phyloP scores from a whole-genome alignment of 2,797 vertebrate species.

The Oreochromis grahami region DNA sequence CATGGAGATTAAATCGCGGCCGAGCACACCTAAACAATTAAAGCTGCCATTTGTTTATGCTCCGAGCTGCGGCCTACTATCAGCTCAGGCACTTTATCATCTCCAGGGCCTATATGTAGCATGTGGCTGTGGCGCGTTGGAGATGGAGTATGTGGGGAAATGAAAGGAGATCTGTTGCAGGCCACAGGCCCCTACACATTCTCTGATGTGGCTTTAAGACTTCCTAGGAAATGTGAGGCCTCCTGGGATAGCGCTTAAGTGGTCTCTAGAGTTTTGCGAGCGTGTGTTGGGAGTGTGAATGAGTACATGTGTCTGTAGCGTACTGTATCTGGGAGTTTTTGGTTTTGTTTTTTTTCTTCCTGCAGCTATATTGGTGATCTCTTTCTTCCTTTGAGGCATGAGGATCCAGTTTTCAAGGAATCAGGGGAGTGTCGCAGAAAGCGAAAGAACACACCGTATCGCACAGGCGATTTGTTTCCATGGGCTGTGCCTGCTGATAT shows the following conservation, averaged over 20 bases:
- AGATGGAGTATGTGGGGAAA: constrained; percentile 62
- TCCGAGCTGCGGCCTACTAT: constrained; percentile 27
- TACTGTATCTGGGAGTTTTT: not conserved
- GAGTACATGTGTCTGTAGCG: constrained; percentile 12
- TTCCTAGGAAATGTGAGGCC: constrained; percentile 63
- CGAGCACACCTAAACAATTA: constrained; percentile 33
- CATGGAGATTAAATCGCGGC: constrained; percentile 26
- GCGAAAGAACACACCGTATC: constrained; percentile 1
- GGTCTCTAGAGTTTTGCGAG: constrained; percentile 36
- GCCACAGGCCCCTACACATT: constrained; percentile 59
- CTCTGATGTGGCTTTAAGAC: constrained; percentile 72
- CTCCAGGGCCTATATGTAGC: constrained; percentile 49
- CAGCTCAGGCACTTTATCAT: constrained; percentile 43
- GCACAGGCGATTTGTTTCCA: constrained; percentile 27
- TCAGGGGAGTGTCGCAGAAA: constrained; percentile 23
- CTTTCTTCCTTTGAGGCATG: constrained; percentile 41
- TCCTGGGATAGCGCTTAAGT: constrained; percentile 62
- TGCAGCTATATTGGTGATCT: not conserved
- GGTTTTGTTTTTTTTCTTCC: not conserved
- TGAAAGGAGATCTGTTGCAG: constrained; percentile 67
- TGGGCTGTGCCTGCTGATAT: not conserved
- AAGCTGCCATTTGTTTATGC: constrained; percentile 54
- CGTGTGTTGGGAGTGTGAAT: constrained; percentile 30
- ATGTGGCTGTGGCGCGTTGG: constrained; percentile 57
- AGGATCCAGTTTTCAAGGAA: constrained; percentile 34